These are phyloP conservation scores for Spilosoma lubricipeda DNA, from an alignment of 2,888 invertebrate genomes.

Conservation along the genomic window DNA sequence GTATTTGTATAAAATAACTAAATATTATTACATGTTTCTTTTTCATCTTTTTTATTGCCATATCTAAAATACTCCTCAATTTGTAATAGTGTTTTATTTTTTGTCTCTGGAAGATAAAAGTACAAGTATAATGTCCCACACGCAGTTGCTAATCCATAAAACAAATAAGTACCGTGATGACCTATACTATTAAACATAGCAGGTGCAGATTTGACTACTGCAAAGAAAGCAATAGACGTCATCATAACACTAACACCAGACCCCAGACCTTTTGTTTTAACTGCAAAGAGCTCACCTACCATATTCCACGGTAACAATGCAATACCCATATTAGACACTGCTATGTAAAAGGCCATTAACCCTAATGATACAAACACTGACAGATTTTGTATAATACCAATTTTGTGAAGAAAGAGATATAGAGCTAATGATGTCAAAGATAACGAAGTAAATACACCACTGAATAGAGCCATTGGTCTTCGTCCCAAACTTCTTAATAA, in stretches of 20 bases:
- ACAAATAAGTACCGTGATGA: conserved; percentile 87
- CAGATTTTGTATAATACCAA: conserved; percentile 58
- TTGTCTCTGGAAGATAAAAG: conserved; percentile 89
- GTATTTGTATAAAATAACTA: conserved; percentile 13
- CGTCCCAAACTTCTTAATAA: conserved; percentile 87
- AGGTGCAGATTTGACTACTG: conserved; percentile 89
- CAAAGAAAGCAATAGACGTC: conserved; percentile 88
- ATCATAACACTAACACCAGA: conserved; percentile 89
- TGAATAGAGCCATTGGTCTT: conserved; percentile 88
- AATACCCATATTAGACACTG: conserved; percentile 87
- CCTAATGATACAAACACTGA: conserved; percentile 78
- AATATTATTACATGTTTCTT: conserved; percentile 46
- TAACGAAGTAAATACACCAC: conserved; percentile 87
- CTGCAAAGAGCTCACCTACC: conserved; percentile 91
- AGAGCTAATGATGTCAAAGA: conserved; percentile 85
- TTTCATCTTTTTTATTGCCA: conserved; percentile 60
- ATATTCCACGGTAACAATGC: conserved; percentile 91
- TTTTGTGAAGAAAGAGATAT: conserved; percentile 75
- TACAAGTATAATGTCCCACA: conserved; percentile 87
- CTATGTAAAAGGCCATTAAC: conserved; percentile 86
- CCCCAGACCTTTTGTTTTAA: conserved; percentile 88
- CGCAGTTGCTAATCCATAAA: conserved; percentile 87
- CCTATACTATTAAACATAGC: conserved; percentile 86
- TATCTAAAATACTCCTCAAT: conserved; percentile 87
- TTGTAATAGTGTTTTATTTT: conserved; percentile 88